Evolutionary conservation across 2,888 invertebrate genomes (phyloP), one percentile per base, ranked within the genome.

Genomic region (Eupithecia exiguata): DNA sequence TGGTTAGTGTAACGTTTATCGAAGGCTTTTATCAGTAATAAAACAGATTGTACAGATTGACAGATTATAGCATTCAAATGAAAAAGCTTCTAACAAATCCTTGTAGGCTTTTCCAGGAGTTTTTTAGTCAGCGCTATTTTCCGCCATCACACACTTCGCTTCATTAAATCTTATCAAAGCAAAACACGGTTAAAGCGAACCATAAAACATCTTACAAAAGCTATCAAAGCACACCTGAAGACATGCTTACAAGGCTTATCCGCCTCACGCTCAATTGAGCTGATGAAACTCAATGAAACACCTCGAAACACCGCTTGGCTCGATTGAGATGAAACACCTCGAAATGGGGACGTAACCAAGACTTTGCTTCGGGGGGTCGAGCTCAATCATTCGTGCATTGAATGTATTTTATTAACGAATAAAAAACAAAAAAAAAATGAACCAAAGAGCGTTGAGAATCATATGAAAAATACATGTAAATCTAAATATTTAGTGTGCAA

Each of bases 261-360:
- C 70, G 66, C 70, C 76, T 84, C 81, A 83, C 87, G 77, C 83
- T 80, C 87, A 86, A 87, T 87, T 87, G 86, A 81, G 79, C 81
- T 83, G 63, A 65, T 38, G 63, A 65, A 63, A 58, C 58, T 58
- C 58, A 85, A 84, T 84, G 84, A 83, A 80, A 83, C 85, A 86
- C 84, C 84, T 83, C 82, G 38, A 61, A 71, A 72, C 71, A 71
- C 67, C 69, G 71, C 69, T 67, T 61, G 43, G 53, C 71, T 71
- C 40, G 30, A 53, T 72, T 69, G 36, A 62, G 62, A 30, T 62
- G 62, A 35, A 61, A 62, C 62, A 35, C 62, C 35, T 62, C 58
- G 10, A 58, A 12, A 58, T n/a, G 25, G 58, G 58, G 58, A 1
- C 58, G 58, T 14, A 25, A 12, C 21, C 12, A 58, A 25, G 58